Evolutionary conservation across 2,797 vertebrate genomes (phyloP).

Genomic region (Prunella strophiata): DNA sequence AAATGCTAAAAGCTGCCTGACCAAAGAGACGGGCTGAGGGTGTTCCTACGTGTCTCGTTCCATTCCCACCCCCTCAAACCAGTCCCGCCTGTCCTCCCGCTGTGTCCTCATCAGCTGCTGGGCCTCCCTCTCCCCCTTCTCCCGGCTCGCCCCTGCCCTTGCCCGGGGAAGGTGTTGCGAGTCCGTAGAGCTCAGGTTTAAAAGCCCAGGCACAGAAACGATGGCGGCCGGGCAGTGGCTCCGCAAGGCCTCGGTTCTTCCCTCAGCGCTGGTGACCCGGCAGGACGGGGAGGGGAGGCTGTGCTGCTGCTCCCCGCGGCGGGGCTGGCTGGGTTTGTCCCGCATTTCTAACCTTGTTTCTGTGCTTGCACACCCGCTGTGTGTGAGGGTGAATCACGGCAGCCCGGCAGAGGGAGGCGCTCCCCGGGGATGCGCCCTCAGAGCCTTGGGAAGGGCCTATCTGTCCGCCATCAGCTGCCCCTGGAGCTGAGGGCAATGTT

Average conservation of each 20-base stretch:
- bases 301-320: not conserved
- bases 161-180: rapidly evolving
- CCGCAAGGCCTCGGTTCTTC: rapidly evolving
- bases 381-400: not conserved
- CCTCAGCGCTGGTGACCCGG: not conserved
- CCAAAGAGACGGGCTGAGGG: not conserved
- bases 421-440: not conserved
- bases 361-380: too few relatives aligned
- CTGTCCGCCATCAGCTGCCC: not conserved
- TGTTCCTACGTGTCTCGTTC: not conserved
- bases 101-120: not conserved
- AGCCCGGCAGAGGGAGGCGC: not conserved
- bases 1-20: constrained; percentile 56
- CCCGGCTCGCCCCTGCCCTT: not conserved
- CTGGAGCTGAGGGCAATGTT: not conserved
- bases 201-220: rapidly evolving
- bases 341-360: not conserved
- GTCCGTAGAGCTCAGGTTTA: rapidly evolving
- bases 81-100: not conserved
- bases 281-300: not conserved
- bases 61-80: not conserved
- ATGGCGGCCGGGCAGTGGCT: rapidly evolving
- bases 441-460: not conserved
- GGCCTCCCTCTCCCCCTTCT: not conserved
- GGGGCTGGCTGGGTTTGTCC: not conserved